A percentile compares a stretch with the other conserved stretches of the same genome.
Evolutionary conservation across 1,140 invertebrate genomes (phyloP).

Genomic region (Notospermus geniculatus): DNA sequence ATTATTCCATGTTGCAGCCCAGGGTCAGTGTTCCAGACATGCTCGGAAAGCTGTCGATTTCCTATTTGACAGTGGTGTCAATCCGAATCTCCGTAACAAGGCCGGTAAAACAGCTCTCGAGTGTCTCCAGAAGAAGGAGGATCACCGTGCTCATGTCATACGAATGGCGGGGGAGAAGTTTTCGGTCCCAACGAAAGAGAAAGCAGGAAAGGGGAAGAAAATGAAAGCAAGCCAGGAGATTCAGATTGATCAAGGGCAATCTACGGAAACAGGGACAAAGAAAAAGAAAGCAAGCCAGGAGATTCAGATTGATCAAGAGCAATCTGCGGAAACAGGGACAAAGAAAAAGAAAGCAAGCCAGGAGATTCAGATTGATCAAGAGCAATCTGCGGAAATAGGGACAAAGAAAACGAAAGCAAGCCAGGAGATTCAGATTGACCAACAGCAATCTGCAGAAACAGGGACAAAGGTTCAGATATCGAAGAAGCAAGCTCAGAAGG

Average conservation of each 20-base stretch:
- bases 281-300: too few relatives aligned
- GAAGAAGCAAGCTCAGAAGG: not conserved
- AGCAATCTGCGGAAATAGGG: too few relatives aligned
- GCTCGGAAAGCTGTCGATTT: slow-evolving; percentile 13
- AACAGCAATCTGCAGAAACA: too few relatives aligned
- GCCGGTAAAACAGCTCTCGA: slow-evolving; percentile 2
- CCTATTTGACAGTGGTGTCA: slow-evolving; percentile 1
- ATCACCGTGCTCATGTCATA: slow-evolving; percentile 9
- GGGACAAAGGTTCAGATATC: not conserved
- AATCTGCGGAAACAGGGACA: too few relatives aligned
- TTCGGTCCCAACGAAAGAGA: not conserved
- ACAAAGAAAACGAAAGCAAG: too few relatives aligned
- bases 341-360: too few relatives aligned
- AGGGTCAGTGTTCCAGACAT: not conserved
- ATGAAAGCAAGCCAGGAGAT: not conserved
- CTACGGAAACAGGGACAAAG: not conserved
- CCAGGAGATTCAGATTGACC: too few relatives aligned
- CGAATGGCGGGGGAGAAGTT: slow-evolving; percentile 8
- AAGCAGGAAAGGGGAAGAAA: not conserved
- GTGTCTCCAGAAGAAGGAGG: slow-evolving; percentile 12
- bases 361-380: too few relatives aligned
- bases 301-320: too few relatives aligned
- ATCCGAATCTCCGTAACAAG: slow-evolving; percentile 16
- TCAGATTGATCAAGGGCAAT: not conserved
- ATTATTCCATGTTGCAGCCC: slow-evolving; percentile 14